A percentile compares a stretch with the other conserved stretches of the same genome.
Evolutionary conservation across 2,888 invertebrate species (phyloP).

Genomic region (Panopea generosa): DNA sequence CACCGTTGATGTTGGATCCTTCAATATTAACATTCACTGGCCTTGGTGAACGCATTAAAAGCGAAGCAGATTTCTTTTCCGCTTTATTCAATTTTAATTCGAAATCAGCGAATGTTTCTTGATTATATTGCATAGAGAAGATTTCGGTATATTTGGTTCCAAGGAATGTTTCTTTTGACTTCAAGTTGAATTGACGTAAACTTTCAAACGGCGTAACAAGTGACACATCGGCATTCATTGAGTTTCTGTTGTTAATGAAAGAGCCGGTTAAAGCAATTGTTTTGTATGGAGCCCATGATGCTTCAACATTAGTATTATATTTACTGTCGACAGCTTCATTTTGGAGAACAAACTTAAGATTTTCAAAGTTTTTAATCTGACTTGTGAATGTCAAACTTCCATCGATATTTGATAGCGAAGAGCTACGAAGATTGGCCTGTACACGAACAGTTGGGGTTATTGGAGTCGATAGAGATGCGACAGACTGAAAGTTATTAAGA

Average conservation of each 20-base stretch:
- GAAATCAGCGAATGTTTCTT: conserved; percentile 40
- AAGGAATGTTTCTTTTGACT: too few relatives aligned
- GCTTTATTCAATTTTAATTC: conserved; percentile 16
- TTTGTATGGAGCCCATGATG: conserved; percentile 54
- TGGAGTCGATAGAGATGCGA: conserved; percentile 18
- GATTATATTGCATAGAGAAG: conserved; percentile 15
- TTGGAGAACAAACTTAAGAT: conserved; percentile 30
- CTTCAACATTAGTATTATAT: conserved; percentile 18
- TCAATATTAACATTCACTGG: too few relatives aligned
- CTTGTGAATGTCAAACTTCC: conserved; percentile 34
- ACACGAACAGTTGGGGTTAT: conserved; percentile 18
- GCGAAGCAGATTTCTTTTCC: conserved; percentile 14
- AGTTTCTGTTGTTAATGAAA: conserved; percentile 8
- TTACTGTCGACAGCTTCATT: conserved; percentile 11
- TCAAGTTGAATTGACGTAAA: conserved; percentile 19
- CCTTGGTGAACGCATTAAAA: conserved; percentile 47
- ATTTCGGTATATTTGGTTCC: conserved; percentile 15
- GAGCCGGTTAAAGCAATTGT: conserved; percentile 23
- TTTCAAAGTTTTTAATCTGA: conserved; percentile 47
- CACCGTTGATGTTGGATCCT: too few relatives aligned
- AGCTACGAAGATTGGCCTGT: conserved; percentile 24
- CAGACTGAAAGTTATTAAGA: conserved; percentile 35
- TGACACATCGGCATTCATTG: conserved; percentile 18
- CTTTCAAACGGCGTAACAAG: conserved; percentile 37
- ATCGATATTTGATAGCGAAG: conserved; percentile 17